phyloP scores from a whole-genome alignment of 2,888 invertebrate species.

The Empis stercorea region DNA sequence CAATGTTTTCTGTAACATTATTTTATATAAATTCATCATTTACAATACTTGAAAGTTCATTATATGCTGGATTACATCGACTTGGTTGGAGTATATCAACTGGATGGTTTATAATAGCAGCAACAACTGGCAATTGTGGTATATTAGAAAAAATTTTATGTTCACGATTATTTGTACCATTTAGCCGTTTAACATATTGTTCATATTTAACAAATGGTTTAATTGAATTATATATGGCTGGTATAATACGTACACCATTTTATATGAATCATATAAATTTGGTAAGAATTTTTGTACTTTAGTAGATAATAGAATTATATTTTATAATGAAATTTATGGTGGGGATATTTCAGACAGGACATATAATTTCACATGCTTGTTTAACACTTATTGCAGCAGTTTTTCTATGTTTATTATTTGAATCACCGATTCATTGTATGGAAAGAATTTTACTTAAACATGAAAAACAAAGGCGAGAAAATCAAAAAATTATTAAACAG shows the following conservation, averaged over 20 bases:
- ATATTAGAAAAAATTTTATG: constrained; percentile 20
- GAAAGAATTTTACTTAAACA: constrained; percentile 50
- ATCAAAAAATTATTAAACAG: constrained; percentile 1
- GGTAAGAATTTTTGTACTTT: constrained; percentile 40
- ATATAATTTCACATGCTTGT: constrained; percentile 44
- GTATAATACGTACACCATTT: constrained; percentile 45
- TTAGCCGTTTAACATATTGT: constrained; percentile 57
- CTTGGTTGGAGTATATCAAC: constrained; percentile 54
- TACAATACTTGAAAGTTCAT: constrained; percentile 45
- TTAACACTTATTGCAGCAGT: constrained; percentile 50
- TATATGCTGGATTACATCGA: constrained; percentile 52
- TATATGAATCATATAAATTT: constrained; percentile 48
- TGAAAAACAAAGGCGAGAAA: constrained; percentile 23
- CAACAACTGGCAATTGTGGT: constrained; percentile 54
- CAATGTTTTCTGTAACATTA: constrained; percentile 48
- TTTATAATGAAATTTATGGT: neutral
- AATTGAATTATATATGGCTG: constrained; percentile 50
- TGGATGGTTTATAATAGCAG: constrained; percentile 54
- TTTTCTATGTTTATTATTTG: constrained; percentile 51
- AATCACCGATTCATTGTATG: constrained; percentile 57
- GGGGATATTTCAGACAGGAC: constrained; percentile 38
- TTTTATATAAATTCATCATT: constrained; percentile 52
- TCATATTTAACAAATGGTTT: constrained; percentile 61
- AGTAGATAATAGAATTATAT: too few relatives aligned
- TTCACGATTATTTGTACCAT: constrained; percentile 42